Percentiles rank a stretch among this genome's conserved stretches.
These are phyloP conservation scores for Lamellibrachia satsuma DNA, from an alignment of 2,888 invertebrate species.

Conservation along the genomic window DNA sequence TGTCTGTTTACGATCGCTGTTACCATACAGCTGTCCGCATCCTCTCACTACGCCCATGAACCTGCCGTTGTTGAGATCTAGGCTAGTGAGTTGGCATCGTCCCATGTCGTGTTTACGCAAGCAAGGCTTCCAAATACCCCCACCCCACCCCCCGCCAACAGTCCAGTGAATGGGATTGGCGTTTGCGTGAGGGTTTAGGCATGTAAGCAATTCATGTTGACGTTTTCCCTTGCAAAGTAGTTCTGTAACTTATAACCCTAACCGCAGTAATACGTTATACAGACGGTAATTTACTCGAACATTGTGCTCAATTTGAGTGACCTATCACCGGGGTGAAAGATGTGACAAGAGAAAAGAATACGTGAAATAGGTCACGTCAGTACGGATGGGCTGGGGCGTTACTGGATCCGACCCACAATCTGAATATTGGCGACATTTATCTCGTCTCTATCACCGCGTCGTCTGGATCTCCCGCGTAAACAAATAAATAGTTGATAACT, in stretches of 20 bases:
- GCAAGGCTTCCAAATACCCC: neutral
- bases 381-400: neutral
- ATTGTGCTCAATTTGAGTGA: neutral
- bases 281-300: neutral
- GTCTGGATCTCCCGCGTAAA: neutral
- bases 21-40: neutral
- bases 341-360: neutral
- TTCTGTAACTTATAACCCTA: neutral
- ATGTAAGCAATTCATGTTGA: neutral
- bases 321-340: neutral
- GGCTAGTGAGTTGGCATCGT: neutral
- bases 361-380: neutral
- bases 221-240: neutral
- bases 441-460: neutral
- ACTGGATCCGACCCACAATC: neutral
- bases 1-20: neutral
- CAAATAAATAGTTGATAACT: neutral
- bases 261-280: neutral
- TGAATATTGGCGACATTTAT: neutral
- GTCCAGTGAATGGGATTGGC: neutral
- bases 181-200: neutral
- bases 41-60: neutral
- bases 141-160: neutral
- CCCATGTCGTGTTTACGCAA: neutral
- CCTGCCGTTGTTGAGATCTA: neutral